Base-by-base conservation (phyloP, 2,113 vertebrate species). In the Nannobrachium achirus region DNA sequence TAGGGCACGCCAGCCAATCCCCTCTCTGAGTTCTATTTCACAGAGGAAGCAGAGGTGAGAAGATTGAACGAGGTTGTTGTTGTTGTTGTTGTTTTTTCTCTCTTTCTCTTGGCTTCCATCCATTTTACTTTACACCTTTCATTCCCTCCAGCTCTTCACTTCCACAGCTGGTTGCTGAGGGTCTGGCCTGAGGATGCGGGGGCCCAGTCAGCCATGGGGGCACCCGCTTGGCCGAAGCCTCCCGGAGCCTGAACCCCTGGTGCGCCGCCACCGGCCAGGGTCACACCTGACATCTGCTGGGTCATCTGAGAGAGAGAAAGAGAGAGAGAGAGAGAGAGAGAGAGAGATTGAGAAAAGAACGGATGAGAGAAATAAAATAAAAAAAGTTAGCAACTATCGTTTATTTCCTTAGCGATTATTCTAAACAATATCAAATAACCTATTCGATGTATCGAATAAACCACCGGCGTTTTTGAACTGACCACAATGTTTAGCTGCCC, bases 111-210 rank as follows among this genome's bases (percentile, higher is more conserved):
- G 19, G 18, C 8, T 10, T 8, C 25, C 25, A 33, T 33, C 6
- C 25, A 33, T 33, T 33, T 33, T 33, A 33, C 25, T 33, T 33
- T 33, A 5, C 25, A 33, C 3, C 25, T 33, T 5, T 33, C 25
- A 33, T 33, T 33, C 25, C 25, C 25, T 33, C 3, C 25, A 33
- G 25, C 48, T 45, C 8, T 56, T 98, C 90, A 99, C 90, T 99
- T 99, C 97, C 97, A 98, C 80, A 98, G 94, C 72, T 99, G 97
- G 78, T 94, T 99, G 92, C 96, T 98, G 78, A 99, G 96, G 85
- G 97, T 98, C 90, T 98, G 97, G 58, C 97, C 97, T 6, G 97
- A 94, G 3, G 95, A n/a, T n/a, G 82, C 46, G 88, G 85, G 50
- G 93, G 92, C 6, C 95, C 95, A 96, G 46, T 94, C 92, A 1